Evolutionary conservation across 1,140 invertebrate species (phyloP).

Genomic region (Euborellia annulipes): DNA sequence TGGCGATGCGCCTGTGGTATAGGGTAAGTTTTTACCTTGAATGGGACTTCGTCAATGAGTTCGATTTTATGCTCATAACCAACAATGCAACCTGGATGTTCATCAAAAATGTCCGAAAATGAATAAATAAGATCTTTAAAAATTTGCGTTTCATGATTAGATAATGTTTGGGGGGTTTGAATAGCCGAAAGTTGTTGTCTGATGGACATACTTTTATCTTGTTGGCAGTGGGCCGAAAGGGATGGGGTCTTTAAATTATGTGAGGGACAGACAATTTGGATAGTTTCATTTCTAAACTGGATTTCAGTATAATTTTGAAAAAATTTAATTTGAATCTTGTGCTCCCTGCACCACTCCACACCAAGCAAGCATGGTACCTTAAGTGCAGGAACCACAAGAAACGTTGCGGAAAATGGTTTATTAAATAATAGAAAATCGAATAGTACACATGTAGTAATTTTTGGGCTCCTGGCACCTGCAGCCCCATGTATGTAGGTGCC

Average conservation of each 20-base stretch:
- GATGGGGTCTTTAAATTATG: neutral
- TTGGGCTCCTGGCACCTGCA: neutral
- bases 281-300: neutral
- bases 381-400: neutral
- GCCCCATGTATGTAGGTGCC: neutral
- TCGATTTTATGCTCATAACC: conserved; percentile 2
- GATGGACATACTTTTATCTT: no score
- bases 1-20: conserved; percentile 11
- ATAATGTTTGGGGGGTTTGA: neutral
- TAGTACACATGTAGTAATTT: neutral
- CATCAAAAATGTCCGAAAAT: neutral
- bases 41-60: conserved; percentile 1
- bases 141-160: neutral
- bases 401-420: neutral
- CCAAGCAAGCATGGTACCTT: neutral
- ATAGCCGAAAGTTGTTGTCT: neutral
- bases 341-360: neutral
- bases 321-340: neutral
- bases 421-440: neutral
- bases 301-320: neutral
- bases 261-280: neutral
- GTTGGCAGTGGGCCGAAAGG: neutral
- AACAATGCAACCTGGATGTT: neutral
- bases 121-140: neutral
- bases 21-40: conserved; percentile 13